These are phyloP conservation scores for Empidonax traillii DNA, from an alignment of 2,113 vertebrate genomes.

Conservation along the genomic window DNA sequence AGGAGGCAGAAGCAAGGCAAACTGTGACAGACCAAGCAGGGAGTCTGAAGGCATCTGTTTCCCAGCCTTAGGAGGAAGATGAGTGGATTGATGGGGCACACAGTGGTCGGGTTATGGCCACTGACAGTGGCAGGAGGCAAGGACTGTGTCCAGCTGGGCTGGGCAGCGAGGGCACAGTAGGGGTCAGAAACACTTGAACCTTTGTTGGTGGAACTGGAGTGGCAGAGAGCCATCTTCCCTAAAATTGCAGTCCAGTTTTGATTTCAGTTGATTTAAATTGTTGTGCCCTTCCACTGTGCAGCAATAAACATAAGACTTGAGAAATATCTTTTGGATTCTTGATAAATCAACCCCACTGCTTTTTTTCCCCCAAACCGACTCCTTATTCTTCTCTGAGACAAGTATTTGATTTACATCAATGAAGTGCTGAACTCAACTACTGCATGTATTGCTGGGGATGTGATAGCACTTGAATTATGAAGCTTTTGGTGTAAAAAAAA, in stretches of 20 bases:
- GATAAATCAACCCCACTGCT: neutral
- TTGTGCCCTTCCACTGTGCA: neutral
- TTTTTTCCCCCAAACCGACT: neutral
- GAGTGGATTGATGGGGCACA: neutral
- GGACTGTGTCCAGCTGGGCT: neutral
- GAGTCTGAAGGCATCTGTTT: slow-evolving; percentile 52
- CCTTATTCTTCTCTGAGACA: neutral
- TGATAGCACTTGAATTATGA: neutral
- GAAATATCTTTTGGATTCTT: neutral
- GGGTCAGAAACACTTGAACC: neutral
- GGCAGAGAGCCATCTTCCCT: neutral
- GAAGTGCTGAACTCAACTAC: neutral
- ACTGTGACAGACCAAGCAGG: slow-evolving; percentile 64
- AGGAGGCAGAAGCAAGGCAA: slow-evolving; percentile 59
- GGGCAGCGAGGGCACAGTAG: fast-evolving
- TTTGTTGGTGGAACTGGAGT: neutral
- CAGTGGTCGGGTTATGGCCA: neutral
- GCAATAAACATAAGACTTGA: neutral
- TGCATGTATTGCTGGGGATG: neutral
- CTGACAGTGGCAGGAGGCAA: neutral
- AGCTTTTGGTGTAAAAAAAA: neutral
- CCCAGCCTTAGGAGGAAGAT: neutral
- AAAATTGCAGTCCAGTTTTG: neutral
- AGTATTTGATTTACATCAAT: neutral
- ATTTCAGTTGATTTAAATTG: neutral